Percentiles rank a stretch among this genome's conserved stretches.
phyloP scores from a whole-genome alignment of 37 sponge, comb jelly and placozoan genomes.

The Theonella swinhoei region DNA sequence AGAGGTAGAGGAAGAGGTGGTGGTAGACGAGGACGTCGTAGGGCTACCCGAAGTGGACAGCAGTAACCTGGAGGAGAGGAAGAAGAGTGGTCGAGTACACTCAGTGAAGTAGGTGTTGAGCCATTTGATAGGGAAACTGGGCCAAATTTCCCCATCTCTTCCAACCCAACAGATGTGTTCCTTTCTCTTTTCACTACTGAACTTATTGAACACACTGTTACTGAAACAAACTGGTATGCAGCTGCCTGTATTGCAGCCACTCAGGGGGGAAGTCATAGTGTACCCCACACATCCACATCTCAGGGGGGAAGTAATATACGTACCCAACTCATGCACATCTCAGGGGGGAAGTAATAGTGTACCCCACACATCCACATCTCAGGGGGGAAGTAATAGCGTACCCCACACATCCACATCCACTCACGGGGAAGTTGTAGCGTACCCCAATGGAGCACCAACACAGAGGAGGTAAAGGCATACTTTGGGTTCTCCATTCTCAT shows the following conservation, averaged over 20 bases:
- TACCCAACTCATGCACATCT: no score
- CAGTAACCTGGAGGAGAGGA: neutral
- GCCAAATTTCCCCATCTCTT: neutral
- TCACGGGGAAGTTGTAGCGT: neutral
- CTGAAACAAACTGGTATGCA: neutral
- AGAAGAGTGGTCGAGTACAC: neutral
- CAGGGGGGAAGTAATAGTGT: neutral
- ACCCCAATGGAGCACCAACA: neutral
- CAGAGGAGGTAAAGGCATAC: slow-evolving; percentile 15
- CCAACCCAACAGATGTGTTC: neutral
- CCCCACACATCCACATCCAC: no score
- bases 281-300: no score
- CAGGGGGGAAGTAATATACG: no score
- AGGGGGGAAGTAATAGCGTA: no score
- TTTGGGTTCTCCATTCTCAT: slow-evolving; percentile 28
- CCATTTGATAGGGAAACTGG: neutral
- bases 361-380: neutral
- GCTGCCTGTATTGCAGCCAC: neutral
- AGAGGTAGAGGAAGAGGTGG: neutral
- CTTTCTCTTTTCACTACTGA: neutral
- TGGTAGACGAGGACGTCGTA: neutral
- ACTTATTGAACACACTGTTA: neutral
- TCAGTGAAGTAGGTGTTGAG: neutral
- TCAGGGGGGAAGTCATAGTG: neutral
- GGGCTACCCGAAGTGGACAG: neutral